Percentiles rank a stretch among this genome's conserved stretches.
These are phyloP conservation scores for Clusia tigrina DNA, from an alignment of 2,888 invertebrate species.

Conservation along the genomic window DNA sequence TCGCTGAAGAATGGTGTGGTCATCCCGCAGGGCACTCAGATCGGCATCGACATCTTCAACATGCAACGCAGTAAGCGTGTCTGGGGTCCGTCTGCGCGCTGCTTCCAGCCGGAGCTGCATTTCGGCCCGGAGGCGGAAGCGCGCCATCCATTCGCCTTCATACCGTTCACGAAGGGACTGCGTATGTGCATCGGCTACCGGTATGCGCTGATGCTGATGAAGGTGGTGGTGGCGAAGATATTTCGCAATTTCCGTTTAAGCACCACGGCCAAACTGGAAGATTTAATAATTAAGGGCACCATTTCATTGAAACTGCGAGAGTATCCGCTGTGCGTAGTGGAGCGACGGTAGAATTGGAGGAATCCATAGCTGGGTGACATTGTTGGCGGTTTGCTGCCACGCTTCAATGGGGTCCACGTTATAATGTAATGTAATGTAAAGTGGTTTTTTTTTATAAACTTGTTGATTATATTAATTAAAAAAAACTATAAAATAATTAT, in stretches of 20 bases:
- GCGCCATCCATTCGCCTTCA: constrained; percentile 54
- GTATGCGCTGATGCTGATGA: constrained; percentile 57
- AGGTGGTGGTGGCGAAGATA: constrained; percentile 54
- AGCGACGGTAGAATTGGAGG: no score
- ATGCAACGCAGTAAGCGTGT: constrained; percentile 54
- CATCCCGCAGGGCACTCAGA: constrained; percentile 55
- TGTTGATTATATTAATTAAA: no score
- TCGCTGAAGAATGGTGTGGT: constrained; percentile 42
- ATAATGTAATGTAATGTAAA: no score
- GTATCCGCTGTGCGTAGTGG: constrained; percentile 52
- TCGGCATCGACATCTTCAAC: constrained; percentile 58
- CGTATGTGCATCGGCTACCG: constrained; percentile 62
- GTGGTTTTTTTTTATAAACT: no score
- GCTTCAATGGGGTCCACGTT: no score
- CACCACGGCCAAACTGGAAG: constrained; percentile 46
- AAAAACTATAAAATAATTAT: no score
- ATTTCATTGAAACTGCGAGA: constrained; percentile 56
- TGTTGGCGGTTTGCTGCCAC: no score
- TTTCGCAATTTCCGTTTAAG: constrained; percentile 53
- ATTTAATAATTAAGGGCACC: constrained; percentile 54
- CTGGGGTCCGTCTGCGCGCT: constrained; percentile 55
- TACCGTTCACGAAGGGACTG: constrained; percentile 60
- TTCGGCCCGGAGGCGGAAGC: constrained; percentile 44
- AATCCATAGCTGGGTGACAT: no score
- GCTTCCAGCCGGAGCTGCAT: constrained; percentile 57